Conservation (phyloP, 2,888 invertebrate species). For the Coenonympha glycerion region DNA sequence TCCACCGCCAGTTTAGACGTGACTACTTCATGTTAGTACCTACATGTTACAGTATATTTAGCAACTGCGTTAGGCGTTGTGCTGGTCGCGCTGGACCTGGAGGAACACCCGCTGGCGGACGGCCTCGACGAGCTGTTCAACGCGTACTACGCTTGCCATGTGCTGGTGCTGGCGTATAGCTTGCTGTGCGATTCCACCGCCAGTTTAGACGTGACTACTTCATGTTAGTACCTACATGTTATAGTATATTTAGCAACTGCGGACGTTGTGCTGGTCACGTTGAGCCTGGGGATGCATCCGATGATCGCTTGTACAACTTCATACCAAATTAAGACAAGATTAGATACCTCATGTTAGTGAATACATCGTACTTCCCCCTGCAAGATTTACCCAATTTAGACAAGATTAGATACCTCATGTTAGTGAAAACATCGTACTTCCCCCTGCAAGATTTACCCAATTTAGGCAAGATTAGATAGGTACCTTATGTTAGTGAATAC, state of each 20-base stretch:
- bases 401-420: too few relatives aligned
- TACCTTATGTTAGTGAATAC: too few relatives aligned
- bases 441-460: too few relatives aligned
- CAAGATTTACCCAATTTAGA: too few relatives aligned
- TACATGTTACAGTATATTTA: neutral
- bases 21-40: slow-evolving; percentile 6
- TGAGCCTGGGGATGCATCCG: too few relatives aligned
- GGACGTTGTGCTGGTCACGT: slow-evolving; percentile 20
- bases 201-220: slow-evolving; percentile 1
- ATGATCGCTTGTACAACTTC: too few relatives aligned
- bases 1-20: slow-evolving; percentile 2
- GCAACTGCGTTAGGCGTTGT: neutral
- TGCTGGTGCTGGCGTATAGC: slow-evolving; percentile 37
- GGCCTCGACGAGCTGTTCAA: slow-evolving; percentile 40
- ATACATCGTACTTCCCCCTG: too few relatives aligned
- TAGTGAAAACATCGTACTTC: too few relatives aligned
- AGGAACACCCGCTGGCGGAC: slow-evolving; percentile 16
- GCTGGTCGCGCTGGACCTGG: slow-evolving; percentile 26
- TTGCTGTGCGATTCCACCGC: slow-evolving; percentile 15
- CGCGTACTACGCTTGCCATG: slow-evolving; percentile 41
- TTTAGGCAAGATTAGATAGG: too few relatives aligned
- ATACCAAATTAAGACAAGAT: too few relatives aligned
- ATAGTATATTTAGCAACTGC: neutral
- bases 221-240: slow-evolving; percentile 6
- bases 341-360: too few relatives aligned